Evolutionary conservation across 2,888 invertebrate genomes (phyloP).

Genomic region (Argyresthia goedartella): DNA sequence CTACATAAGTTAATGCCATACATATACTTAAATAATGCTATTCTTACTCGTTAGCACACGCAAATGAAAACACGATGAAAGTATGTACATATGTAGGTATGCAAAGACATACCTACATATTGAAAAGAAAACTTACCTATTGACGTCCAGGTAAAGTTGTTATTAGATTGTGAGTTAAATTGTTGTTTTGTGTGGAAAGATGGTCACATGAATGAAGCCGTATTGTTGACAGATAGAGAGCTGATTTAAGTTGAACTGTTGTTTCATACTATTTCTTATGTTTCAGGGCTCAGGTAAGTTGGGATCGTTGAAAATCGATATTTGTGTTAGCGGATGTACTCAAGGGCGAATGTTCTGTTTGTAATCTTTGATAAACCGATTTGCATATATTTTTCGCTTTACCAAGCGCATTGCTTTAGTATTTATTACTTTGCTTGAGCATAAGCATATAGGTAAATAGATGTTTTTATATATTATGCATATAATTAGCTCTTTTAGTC

Average conservation of each 20-base stretch:
- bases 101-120: not conserved
- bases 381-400: constrained; percentile 8
- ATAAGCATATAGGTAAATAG: no score
- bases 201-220: constrained; percentile 45
- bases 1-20: no score
- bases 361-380: constrained; percentile 12
- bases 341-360: constrained; percentile 41
- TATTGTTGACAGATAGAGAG: constrained; percentile 24
- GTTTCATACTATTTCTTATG: not conserved
- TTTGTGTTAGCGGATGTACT: constrained; percentile 47
- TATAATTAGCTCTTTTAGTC: no score
- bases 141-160: no score
- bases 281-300: not conserved
- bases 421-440: no score
- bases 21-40: constrained; percentile 35
- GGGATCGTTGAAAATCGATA: constrained; percentile 59
- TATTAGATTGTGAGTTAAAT: no score
- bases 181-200: not conserved
- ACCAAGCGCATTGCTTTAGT: no score
- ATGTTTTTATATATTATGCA: no score
- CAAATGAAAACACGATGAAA: no score
- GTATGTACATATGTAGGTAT: no score
- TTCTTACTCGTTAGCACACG: constrained; percentile 18
- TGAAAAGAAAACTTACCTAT: no score
- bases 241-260: not conserved